Evolutionary conservation across 1,140 invertebrate genomes (phyloP), one percentile per base, ranked within the genome.

Genomic region (Diplogasteroides magnus): DNA sequence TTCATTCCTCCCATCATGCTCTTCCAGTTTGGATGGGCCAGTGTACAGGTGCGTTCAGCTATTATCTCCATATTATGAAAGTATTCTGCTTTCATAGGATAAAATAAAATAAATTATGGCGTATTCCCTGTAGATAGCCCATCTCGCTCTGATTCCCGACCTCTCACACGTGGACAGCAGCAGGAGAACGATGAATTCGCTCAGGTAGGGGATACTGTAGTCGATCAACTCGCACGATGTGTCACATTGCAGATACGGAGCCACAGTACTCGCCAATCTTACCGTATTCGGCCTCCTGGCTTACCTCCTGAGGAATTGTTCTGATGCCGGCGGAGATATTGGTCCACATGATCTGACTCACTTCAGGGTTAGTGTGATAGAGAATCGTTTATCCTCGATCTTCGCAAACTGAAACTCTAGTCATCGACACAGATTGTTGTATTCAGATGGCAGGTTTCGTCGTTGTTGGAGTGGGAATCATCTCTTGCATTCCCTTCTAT

Each of bases 21-120:
- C 73, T 97, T 97, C 85, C 94, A 97, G 88, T 92, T 96, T 84
- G 94, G 94, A 26, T 97, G 94, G 94, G 93, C 93, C 2, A 85
- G 90, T 14, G 90, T 92, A 1, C 94, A 80, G 63, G 78, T 79
- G n/a, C n/a, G n/a, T n/a, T n/a, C n/a, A n/a, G n/a, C n/a, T n/a
- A n/a, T n/a, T n/a, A n/a, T n/a, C n/a, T n/a, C n/a, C n/a, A n/a
- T n/a, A n/a, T n/a, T n/a, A n/a, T n/a, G n/a, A n/a, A n/a, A 74
- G 0, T 78, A 26, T 71, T 77, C 11, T 15, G 23, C 11, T 6
- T 31, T 71, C 59, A 74, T 14, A n/a, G 29, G 68, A 28, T 69
- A 26, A 25, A 23, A 68, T 69, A 27, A 1, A 0, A 15, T 23
- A 60, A 19, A 72, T 1, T 73, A 25, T 61, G 28, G 2, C 37